Base-by-base conservation (phyloP, 2,888 invertebrate genomes). In the Allophyes oxyacanthae region DNA sequence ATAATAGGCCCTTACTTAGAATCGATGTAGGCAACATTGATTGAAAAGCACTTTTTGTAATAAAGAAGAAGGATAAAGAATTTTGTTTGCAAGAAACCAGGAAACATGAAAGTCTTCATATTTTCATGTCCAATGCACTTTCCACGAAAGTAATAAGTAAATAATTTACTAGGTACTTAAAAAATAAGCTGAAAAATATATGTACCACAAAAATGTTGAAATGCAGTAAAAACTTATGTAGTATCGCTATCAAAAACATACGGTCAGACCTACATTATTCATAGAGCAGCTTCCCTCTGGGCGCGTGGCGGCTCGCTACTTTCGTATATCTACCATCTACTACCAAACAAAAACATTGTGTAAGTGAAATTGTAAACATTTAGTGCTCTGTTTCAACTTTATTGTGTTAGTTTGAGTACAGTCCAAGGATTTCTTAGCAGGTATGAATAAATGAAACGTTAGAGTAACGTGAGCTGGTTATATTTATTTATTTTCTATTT, bases 231-330 rank as follows among this genome's bases (percentile, higher is more conserved):
- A 49, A 48, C 44, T 67, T 46, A 33, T 48, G 58, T 40, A 36
- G 43, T 64, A 58, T 54, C 37, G 52, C 52, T 70, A 54, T 54
- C 65, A 64, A 60, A 58, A 70, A 71, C 55, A 65, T 64, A 64
- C 60, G 42, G 37, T 49, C 6, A 50, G 51, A 42, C 48, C n/a
- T 67, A 65, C 67, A 68, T 68, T 68, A 68, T 71, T 68, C 71
- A 68, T 68, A 44, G 41, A 14, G 38, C 11, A 37, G 44, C 37
- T 59, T 52, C 65, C 32, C 54, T 59, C 36, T 38, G 57, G 45
- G 38, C 42, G 20, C 55, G 55, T 33, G 30, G 45, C 20, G 7
- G n/a, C 48, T 55, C 10, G 46, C 42, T 50, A 13, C 48, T 48
- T 33, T 25, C 46, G 48, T 41, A 25, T 48, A 36, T 53, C 63